Base-by-base conservation (phyloP, 2,888 invertebrate genomes). In the Micoletzkya japonica region DNA sequence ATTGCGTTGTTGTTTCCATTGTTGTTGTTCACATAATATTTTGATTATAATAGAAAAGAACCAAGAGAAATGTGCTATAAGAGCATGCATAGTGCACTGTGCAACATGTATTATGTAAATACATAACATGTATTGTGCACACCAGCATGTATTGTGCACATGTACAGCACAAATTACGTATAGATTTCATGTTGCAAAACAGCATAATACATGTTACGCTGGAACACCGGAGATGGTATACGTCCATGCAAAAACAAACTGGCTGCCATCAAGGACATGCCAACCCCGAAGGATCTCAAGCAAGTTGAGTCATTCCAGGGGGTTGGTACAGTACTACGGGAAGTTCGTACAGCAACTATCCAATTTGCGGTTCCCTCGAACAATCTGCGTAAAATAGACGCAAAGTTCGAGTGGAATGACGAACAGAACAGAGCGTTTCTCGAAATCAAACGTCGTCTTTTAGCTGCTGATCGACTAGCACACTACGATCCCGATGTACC, bases 261-360 rank as follows among this genome's bases (percentile, higher is more conserved):
- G 6, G 59, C 75, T 39, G 82, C 81, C 0, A 77, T 85, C 17
- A 54, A 58, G n/a, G 69, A 81, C 20, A 76, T 79, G 63, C 80
- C 82, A 39, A 59, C 58, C 7, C 83, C 82, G 2, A 75, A 70
- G 24, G 78, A 81, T 52, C 69, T 81, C 7, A 71, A 73, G 24
- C 70, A 85, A 52, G 64, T 85, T 2, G 72, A 76, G 24, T 75
- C 80, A 1, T 82, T 79, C 66, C 39, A 83, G 7, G 82, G 85
- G n/a, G 1, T 61, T 81, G 63, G 61, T 85, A 0, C 79, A 80
- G 30, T 81, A 81, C 64, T 83, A 85, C 69, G 75, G 63, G 0
- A 73, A 75, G 30, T 85, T 85, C 60, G 60, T 85, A 14, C 76
- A 76, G n/a, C n/a, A 76, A 44, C 59, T 83, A 54, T 70, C 78